phyloP scores from a whole-genome alignment of 37 sponge, comb jelly and placozoan genomes.

The Hormiphora californensis region DNA sequence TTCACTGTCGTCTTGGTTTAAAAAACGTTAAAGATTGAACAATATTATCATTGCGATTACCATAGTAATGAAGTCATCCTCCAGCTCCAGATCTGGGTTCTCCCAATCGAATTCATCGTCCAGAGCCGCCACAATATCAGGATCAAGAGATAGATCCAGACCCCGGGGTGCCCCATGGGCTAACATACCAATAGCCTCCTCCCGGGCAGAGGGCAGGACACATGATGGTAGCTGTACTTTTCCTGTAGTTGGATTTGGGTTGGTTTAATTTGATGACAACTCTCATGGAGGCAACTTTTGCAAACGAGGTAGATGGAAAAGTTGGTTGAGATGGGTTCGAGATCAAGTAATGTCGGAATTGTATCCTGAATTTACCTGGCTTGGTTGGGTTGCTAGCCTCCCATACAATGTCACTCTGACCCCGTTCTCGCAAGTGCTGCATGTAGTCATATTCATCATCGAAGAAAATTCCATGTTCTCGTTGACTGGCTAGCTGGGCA shows the following conservation, averaged over 20 bases:
- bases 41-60: not conserved
- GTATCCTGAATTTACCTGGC: not conserved
- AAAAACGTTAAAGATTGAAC: not conserved
- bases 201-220: slow-evolving; percentile 69
- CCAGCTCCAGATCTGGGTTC: slow-evolving; percentile 63
- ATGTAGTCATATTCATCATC: slow-evolving; percentile 94
- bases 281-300: no score
- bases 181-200: slow-evolving; percentile 61
- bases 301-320: no score
- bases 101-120: slow-evolving; percentile 68
- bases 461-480: slow-evolving; percentile 78
- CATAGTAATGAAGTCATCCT: slow-evolving; percentile 72
- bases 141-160: slow-evolving; percentile 82
- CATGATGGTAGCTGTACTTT: slow-evolving; percentile 60
- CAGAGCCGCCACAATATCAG: slow-evolving; percentile 90
- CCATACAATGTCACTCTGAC: not conserved
- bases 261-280: no score
- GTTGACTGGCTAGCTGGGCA: slow-evolving; percentile 63
- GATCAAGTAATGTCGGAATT: not conserved
- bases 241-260: no score
- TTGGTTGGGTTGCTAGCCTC: slow-evolving; percentile 36
- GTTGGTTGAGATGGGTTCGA: no score
- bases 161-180: slow-evolving; percentile 74
- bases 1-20: not conserved
- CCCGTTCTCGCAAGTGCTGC: slow-evolving; percentile 78